These are phyloP conservation scores for Barypeithes pellucidus DNA, from an alignment of 2,888 invertebrate genomes.

Conservation along the genomic window DNA sequence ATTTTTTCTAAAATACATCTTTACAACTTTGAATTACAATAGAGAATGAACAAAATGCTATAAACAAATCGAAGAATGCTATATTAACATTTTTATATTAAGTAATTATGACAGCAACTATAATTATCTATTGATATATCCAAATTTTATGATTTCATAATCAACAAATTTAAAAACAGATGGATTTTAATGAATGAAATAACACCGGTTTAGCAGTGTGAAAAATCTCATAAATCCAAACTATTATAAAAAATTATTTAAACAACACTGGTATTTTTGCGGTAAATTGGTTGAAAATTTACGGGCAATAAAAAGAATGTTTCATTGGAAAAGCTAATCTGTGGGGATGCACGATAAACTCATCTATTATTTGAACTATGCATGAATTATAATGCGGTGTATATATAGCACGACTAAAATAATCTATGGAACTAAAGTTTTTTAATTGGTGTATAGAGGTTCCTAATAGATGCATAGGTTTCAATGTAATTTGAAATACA, in stretches of 20 bases:
- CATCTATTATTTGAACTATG: conserved; percentile 4
- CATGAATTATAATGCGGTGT: not conserved
- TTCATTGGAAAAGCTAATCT: conserved; percentile 11
- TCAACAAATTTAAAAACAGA: conserved; percentile 10
- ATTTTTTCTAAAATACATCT: too few relatives aligned
- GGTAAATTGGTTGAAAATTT: conserved; percentile 23
- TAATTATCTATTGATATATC: not conserved
- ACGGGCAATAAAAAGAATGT: conserved; percentile 15
- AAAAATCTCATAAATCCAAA: conserved; percentile 34
- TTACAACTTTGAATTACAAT: too few relatives aligned
- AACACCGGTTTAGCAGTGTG: conserved; percentile 8
- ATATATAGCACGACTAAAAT: not conserved
- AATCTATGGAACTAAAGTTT: conserved; percentile 1
- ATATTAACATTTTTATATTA: not conserved
- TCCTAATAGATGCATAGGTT: too few relatives aligned
- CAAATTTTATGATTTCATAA: not conserved
- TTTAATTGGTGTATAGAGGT: not conserved
- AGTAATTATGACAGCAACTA: not conserved
- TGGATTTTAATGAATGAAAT: conserved; percentile 1
- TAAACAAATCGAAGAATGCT: not conserved
- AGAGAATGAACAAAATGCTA: not conserved
- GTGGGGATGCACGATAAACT: conserved; percentile 25
- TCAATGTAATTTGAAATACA: not conserved
- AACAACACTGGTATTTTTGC: conserved; percentile 33
- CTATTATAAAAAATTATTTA: conserved; percentile 28